Evolutionary conservation across 2,113 vertebrate species (phyloP).

Genomic region (Cyprinodon brontotheroides): DNA sequence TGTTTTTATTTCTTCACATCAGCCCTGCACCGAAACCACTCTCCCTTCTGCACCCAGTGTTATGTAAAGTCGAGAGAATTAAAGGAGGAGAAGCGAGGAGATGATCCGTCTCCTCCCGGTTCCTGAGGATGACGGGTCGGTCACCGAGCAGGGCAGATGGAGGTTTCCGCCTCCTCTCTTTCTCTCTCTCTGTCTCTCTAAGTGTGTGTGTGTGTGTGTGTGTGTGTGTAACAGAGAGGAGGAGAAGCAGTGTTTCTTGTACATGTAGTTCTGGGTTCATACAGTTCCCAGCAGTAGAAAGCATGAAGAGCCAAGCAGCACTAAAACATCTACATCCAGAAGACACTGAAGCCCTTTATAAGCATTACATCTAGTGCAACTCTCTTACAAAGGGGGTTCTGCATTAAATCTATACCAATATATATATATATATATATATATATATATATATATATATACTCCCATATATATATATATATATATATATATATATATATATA

Average conservation of each 20-base stretch:
- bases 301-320: neutral
- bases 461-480: no score
- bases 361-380: neutral
- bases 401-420: no score
- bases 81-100: conserved; percentile 6
- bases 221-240: conserved; percentile 5
- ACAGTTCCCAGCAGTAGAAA: neutral
- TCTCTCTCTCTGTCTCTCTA: neutral
- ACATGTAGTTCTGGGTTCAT: neutral
- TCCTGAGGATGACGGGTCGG: conserved; percentile 73
- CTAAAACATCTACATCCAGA: neutral
- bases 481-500: no score
- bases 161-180: conserved; percentile 64
- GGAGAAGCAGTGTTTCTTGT: conserved; percentile 33
- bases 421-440: no score
- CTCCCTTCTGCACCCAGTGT: neutral
- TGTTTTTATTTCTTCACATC: neutral
- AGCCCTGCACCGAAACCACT: neutral
- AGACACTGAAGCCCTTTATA: neutral
- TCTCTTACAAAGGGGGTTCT: neutral
- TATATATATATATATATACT: no score
- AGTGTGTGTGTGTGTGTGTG: conserved; percentile 21
- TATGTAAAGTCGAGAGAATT: neutral
- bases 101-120: conserved; percentile 42
- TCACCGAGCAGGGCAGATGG: conserved; percentile 75